Conservation (phyloP, 1,140 invertebrate species). For the Neodiprion fabricii region DNA sequence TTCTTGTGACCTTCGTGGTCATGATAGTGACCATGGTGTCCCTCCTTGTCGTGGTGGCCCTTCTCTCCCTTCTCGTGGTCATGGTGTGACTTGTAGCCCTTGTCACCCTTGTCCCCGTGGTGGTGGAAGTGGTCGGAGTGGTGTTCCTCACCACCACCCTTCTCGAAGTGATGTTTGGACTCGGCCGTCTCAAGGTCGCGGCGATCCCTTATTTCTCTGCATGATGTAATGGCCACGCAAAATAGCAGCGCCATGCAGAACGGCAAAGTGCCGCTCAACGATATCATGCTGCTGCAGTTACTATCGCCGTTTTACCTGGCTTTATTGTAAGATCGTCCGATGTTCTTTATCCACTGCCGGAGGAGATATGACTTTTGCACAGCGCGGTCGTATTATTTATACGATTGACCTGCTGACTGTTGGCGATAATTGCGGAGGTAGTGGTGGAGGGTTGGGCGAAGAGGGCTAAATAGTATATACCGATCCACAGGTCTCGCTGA, state of each 20-base stretch:
- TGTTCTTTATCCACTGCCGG: constrained; percentile 3
- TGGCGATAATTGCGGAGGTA: not conserved
- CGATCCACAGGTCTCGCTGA: not conserved
- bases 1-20: constrained; percentile 73
- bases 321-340: not conserved
- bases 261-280: constrained; percentile 5
- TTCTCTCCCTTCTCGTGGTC: constrained; percentile 72
- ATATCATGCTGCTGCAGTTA: not conserved
- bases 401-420: not conserved
- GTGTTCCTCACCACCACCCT: constrained; percentile 61
- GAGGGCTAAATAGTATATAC: not conserved
- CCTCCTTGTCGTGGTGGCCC: constrained; percentile 72
- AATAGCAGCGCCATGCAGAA: not conserved
- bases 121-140: constrained; percentile 65
- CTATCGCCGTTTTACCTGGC: not conserved
- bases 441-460: not conserved
- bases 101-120: constrained; percentile 67
- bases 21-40: constrained; percentile 68
- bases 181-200: constrained; percentile 47
- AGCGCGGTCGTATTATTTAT: constrained; percentile 11
- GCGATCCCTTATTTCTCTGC: not conserved
- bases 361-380: not conserved
- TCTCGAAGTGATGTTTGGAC: constrained; percentile 32
- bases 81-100: constrained; percentile 66
- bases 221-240: not conserved